phyloP scores from a whole-genome alignment of 2,797 vertebrate genomes.

The Smutsia temminckii region DNA sequence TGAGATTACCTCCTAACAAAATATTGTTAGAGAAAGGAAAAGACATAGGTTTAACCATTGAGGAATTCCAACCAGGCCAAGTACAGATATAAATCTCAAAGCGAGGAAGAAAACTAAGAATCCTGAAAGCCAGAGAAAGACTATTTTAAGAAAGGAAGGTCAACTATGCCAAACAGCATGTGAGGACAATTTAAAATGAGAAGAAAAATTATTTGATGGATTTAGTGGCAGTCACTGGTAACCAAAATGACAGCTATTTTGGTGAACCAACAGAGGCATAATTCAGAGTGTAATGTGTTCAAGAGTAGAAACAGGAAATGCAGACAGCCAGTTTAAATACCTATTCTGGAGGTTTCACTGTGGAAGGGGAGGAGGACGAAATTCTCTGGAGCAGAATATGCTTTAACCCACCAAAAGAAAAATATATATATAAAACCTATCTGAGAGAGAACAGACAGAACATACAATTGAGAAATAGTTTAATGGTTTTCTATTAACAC shows the following conservation, averaged over 20 bases:
- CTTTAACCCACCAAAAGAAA: not conserved
- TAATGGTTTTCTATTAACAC: not conserved
- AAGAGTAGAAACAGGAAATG: not conserved
- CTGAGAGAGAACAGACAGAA: not conserved
- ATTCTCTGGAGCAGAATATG: not conserved
- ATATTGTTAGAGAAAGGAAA: constrained; percentile 1
- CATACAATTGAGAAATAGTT: not conserved
- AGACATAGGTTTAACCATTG: not conserved
- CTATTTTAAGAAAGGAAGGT: not conserved
- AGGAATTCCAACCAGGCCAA: constrained; percentile 10
- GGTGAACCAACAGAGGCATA: not conserved
- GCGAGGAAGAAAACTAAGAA: constrained; percentile 20
- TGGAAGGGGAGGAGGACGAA: not conserved
- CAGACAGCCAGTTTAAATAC: not conserved
- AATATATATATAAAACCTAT: not conserved
- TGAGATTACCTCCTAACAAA: not conserved
- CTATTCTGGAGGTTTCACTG: not conserved
- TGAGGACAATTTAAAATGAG: not conserved
- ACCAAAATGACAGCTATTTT: constrained; percentile 1
- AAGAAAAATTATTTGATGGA: not conserved
- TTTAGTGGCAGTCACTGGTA: not conserved
- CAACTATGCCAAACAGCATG: not conserved
- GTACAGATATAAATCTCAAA: constrained; percentile 3
- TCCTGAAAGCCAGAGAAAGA: not conserved
- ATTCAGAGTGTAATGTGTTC: not conserved